Evolutionary conservation across 2,797 vertebrate genomes (phyloP).

Genomic region (Sebastolobus alascanus): DNA sequence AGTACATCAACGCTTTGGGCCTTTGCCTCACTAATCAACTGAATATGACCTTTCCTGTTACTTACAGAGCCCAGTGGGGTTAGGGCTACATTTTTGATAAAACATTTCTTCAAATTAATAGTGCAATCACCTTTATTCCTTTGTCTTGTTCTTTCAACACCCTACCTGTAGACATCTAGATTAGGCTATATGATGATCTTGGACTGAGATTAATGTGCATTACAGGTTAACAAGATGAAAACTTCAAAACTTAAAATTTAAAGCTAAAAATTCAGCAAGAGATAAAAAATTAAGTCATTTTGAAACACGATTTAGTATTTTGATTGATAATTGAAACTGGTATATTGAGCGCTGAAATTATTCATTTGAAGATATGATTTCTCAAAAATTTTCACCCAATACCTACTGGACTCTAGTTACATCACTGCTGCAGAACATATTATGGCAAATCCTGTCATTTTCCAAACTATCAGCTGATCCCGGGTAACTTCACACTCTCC

Average conservation of each 20-base stretch:
- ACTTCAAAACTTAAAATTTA: neutral
- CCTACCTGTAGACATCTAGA: neutral
- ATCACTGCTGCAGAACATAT: conserved; percentile 64
- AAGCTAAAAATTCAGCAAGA: neutral
- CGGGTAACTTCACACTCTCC: conserved; percentile 45
- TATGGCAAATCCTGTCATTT: conserved; percentile 46
- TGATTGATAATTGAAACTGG: neutral
- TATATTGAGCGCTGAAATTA: neutral
- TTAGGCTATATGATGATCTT: neutral
- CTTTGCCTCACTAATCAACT: conserved; percentile 53
- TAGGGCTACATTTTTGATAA: conserved; percentile 11
- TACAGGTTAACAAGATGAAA: neutral
- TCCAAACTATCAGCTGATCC: conserved; percentile 50
- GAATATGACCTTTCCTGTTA: conserved; percentile 60
- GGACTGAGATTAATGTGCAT: neutral
- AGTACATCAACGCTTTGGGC: conserved; percentile 54
- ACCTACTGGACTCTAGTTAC: conserved; percentile 41
- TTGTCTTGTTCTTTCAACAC: neutral
- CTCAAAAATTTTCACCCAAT: neutral
- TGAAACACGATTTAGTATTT: neutral
- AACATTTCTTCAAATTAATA: conserved; percentile 31
- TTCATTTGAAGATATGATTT: conserved; percentile 17
- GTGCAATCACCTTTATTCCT: neutral
- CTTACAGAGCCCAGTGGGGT: conserved; percentile 28
- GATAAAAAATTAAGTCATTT: neutral